phyloP scores from a whole-genome alignment of 2,113 vertebrate genomes.

The Scolopax mira region DNA sequence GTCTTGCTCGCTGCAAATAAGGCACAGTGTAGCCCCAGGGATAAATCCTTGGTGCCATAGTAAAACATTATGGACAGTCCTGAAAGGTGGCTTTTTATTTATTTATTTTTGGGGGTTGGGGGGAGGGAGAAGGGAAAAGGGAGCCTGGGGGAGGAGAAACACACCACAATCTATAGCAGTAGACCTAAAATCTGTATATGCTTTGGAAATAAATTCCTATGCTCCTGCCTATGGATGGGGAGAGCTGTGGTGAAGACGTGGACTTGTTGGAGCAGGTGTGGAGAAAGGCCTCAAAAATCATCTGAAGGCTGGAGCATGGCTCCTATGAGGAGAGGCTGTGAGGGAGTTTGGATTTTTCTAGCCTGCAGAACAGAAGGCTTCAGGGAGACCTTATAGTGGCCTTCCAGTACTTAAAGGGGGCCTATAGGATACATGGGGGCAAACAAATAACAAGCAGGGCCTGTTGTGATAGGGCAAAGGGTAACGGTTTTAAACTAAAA shows the following conservation, averaged over 20 bases:
- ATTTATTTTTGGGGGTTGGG: neutral
- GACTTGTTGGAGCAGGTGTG: neutral
- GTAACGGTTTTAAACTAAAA: neutral
- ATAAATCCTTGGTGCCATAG: neutral
- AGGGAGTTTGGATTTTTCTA: neutral
- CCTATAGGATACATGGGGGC: neutral
- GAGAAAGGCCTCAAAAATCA: too few relatives aligned
- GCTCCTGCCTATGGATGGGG: neutral
- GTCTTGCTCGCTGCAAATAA: neutral
- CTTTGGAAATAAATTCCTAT: neutral
- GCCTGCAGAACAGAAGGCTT: neutral
- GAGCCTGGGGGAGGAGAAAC: neutral
- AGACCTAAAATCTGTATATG: neutral
- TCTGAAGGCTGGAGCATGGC: neutral
- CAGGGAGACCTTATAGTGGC: neutral
- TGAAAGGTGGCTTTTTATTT: neutral
- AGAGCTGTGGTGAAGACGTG: neutral
- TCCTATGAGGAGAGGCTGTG: neutral
- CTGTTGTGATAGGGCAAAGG: neutral
- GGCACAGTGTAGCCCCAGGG: neutral
- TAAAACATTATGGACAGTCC: neutral
- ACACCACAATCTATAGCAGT: neutral
- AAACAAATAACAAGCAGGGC: neutral
- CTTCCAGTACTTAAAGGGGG: neutral
- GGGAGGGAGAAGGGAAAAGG: neutral